Percentiles rank a stretch among this genome's conserved stretches.
These are phyloP conservation scores for Ditula angustiorana DNA, from an alignment of 2,888 invertebrate genomes.

Conservation along the genomic window DNA sequence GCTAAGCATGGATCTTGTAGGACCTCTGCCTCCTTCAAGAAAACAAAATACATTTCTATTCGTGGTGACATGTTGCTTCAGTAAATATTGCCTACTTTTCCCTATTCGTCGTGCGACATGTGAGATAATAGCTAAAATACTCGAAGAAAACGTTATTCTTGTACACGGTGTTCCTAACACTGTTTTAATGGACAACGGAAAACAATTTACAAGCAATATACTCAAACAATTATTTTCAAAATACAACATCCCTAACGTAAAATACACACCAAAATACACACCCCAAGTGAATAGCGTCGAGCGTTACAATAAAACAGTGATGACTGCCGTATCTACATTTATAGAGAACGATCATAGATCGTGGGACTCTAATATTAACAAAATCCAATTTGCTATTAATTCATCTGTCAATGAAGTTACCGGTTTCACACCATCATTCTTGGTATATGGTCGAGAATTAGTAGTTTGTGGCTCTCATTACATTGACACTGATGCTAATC, in stretches of 20 bases:
- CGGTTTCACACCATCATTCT: conserved; percentile 43
- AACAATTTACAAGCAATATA: no score
- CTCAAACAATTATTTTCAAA: conserved; percentile 8
- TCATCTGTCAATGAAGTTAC: no score
- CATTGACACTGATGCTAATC: conserved; percentile 17
- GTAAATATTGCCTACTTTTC: not conserved
- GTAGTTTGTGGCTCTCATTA: conserved; percentile 1
- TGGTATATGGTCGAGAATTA: conserved; percentile 40
- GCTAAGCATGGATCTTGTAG: conserved; percentile 35
- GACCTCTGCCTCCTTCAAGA: not conserved
- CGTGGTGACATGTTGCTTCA: no score
- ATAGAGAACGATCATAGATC: no score
- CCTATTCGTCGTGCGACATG: not conserved
- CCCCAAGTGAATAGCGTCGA: not conserved
- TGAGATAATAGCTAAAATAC: not conserved
- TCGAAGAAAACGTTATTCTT: not conserved
- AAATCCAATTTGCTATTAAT: no score
- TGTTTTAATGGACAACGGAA: not conserved
- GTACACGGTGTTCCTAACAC: not conserved
- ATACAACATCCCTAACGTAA: conserved; percentile 26
- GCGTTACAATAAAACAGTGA: no score
- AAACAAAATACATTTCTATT: not conserved
- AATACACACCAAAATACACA: not conserved
- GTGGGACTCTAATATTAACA: no score
- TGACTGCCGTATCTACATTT: no score